Conservation (phyloP, 2,797 vertebrate species). For the Myiotriccus ornatus region DNA sequence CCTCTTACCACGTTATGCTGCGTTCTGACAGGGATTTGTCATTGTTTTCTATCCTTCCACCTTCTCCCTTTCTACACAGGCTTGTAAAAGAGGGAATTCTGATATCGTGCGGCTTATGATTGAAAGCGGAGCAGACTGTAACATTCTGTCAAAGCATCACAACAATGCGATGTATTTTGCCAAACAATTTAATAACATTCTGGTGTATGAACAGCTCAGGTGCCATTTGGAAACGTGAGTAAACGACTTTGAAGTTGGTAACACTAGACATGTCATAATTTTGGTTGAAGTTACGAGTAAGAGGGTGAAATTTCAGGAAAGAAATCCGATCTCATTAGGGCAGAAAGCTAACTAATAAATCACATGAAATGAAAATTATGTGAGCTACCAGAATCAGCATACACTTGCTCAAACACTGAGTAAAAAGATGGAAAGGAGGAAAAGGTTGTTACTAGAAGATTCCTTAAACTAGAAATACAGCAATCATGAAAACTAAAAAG, state of each 20-base stretch:
- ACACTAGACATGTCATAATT: background rate
- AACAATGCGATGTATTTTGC: constrained; percentile 89
- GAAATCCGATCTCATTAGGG: background rate
- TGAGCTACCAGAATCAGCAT: background rate
- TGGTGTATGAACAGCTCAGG: constrained; percentile 90
- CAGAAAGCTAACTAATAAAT: background rate
- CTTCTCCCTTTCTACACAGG: constrained; percentile 71
- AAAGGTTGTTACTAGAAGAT: background rate
- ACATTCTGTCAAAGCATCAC: constrained; percentile 92
- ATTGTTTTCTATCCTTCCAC: background rate
- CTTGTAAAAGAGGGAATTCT: constrained; percentile 92
- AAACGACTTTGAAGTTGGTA: background rate
- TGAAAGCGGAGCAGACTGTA: constrained; percentile 94
- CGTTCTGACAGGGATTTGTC: background rate
- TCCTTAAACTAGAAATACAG: background rate
- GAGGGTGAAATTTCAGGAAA: background rate
- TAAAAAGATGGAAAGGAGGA: background rate
- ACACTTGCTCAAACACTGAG: background rate
- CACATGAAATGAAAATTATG: background rate
- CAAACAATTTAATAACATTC: constrained; percentile 88
- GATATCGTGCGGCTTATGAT: constrained; percentile 94
- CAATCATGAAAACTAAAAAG: rapidly evolving
- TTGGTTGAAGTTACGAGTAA: background rate
- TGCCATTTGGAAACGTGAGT: constrained; percentile 90
- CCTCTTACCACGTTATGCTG: background rate